Base-by-base conservation (phyloP, 2,888 invertebrate genomes). In the Abscondita cerata region DNA sequence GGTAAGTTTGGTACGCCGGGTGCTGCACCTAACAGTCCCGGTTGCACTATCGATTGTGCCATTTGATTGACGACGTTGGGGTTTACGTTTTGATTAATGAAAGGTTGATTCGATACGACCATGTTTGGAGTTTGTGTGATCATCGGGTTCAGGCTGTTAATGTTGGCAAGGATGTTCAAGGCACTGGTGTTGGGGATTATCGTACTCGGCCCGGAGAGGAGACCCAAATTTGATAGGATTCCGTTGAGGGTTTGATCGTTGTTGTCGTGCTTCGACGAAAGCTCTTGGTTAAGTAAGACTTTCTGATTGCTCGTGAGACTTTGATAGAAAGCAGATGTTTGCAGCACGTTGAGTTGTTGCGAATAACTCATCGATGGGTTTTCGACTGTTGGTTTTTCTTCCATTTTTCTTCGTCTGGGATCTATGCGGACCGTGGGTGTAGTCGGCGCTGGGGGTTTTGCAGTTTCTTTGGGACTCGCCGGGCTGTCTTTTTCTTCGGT, bases 241-340 rank as follows among this genome's bases (percentile, higher is more conserved):
- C 82, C 85, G 69, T 85, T 83, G 57, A 88, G 75, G 52, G 84
- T 76, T 48, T 83, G 83, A 71, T 86, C 86, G 72, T 86, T 87
- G 5, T 87, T 85, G 54, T 80, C 79, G 20, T 67, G 69, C 9
- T 88, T 83, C 19, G 85, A 81, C 1, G 87, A 86, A 72, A 90
- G 76, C 74, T 90, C 84, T 72, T 89, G 88, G 74, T 89, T 90
- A 0, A 89, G 85, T 78, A 87, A 85, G 69, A 90, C 85, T 79
- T 90, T 90, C 74, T 88, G 87, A 66, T 88, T 89, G 56, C 88
- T 88, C 70, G 89, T 89, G 47, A 90, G 80, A 64, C 87, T 88
- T 75, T 87, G 88, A 73, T 89, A 90, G 85, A 90, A 90, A 57
- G 83, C 84, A 0, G 89, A 89, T 73, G 84, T 86, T 77, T 89